Evolutionary conservation across 2,797 vertebrate genomes (phyloP).

Genomic region (Diglossa cyanea): DNA sequence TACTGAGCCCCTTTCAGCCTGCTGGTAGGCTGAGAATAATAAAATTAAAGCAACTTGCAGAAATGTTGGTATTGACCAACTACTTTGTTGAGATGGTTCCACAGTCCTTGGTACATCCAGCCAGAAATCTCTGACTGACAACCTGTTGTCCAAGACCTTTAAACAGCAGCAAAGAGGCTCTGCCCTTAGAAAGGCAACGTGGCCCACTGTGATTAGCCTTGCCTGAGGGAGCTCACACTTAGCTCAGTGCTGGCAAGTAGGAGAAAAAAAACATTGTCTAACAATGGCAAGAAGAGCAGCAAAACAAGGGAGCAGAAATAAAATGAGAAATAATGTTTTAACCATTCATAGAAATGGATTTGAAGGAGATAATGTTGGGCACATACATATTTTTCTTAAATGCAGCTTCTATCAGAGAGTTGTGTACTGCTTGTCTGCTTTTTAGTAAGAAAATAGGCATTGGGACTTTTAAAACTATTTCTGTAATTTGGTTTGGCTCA

Average conservation of each 20-base stretch:
- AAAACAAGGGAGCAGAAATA: background rate
- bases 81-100: background rate
- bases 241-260: background rate
- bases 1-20: background rate
- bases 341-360: background rate
- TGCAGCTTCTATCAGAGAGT: background rate
- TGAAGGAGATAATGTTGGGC: background rate
- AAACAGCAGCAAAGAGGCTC: background rate
- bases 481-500: background rate
- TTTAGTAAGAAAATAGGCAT: background rate
- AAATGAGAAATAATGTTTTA: background rate
- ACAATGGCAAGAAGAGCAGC: background rate
- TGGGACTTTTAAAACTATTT: background rate
- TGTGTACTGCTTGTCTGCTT: background rate
- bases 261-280: background rate
- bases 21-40: background rate
- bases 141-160: background rate
- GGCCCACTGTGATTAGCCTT: background rate
- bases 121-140: background rate
- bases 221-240: background rate
- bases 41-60: background rate
- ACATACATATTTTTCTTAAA: background rate
- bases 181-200: background rate
- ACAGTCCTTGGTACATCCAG: background rate
- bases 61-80: background rate